A percentile compares a stretch with the other conserved stretches of the same genome.
phyloP scores from a whole-genome alignment of 2,888 invertebrate species.

The Sthenelais limicola region DNA sequence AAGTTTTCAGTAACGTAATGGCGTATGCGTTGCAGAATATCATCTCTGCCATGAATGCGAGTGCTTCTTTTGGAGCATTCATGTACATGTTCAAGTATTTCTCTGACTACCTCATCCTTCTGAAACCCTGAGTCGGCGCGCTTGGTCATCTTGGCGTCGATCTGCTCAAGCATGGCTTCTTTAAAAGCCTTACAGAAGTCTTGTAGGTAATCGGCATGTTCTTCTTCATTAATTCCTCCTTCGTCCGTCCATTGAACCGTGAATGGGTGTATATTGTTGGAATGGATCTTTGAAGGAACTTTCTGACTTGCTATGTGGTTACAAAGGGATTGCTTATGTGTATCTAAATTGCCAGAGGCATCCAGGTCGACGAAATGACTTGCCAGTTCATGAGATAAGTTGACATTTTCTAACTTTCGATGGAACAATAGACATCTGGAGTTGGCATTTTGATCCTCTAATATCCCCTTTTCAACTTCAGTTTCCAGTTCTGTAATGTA shows the following conservation, averaged over 20 bases:
- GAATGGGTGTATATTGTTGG: constrained; percentile 19
- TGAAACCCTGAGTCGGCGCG: neutral
- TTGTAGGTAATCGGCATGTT: constrained; percentile 23
- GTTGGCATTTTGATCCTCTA: constrained; percentile 30
- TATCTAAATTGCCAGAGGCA: neutral
- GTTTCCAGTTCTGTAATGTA: constrained; percentile 21
- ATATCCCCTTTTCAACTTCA: constrained; percentile 22
- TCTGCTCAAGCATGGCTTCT: neutral
- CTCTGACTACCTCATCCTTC: neutral
- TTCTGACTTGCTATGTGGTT: neutral
- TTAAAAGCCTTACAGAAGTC: neutral
- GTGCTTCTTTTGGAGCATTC: neutral
- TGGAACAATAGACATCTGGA: constrained; percentile 7
- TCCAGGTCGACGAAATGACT: constrained; percentile 19
- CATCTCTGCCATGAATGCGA: constrained; percentile 63
- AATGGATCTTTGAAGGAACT: constrained; percentile 15
- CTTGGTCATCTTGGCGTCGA: constrained; percentile 3
- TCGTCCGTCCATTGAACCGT: constrained; percentile 13
- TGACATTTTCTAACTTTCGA: constrained; percentile 11
- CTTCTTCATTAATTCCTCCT: constrained; percentile 2
- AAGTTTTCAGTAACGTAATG: constrained; percentile 55
- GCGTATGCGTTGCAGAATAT: constrained; percentile 60
- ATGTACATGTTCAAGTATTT: constrained; percentile 19
- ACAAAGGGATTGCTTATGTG: constrained; percentile 7
- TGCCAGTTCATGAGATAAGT: constrained; percentile 5